Percentiles rank a stretch among this genome's conserved stretches.
These are phyloP conservation scores for Brachystomella parvula DNA, from an alignment of 1,140 invertebrate genomes.

Conservation along the genomic window DNA sequence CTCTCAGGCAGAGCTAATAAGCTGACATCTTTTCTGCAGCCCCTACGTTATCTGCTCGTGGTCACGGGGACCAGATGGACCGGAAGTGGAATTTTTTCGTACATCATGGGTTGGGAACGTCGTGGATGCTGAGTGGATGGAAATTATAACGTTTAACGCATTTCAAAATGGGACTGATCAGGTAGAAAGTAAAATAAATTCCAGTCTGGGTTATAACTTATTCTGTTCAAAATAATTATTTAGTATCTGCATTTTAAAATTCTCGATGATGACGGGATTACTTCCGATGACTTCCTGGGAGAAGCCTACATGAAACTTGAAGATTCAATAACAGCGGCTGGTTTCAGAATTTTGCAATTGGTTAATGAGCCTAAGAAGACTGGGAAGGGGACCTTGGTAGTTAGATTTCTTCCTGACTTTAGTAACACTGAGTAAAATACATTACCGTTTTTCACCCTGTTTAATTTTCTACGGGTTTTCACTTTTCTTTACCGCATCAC, in stretches of 20 bases:
- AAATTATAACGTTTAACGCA: neutral
- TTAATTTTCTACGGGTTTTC: too few species aligned
- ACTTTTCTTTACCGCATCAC: too few species aligned
- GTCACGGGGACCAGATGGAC: neutral
- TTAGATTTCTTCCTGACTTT: neutral
- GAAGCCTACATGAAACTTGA: slow-evolving; percentile 4
- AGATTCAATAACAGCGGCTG: neutral
- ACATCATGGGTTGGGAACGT: slow-evolving; percentile 1
- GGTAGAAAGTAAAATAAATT: slow-evolving; percentile 2
- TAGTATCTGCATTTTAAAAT: slow-evolving; percentile 8
- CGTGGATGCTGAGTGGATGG: slow-evolving; percentile 4
- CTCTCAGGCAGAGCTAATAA: too few species aligned
- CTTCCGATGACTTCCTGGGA: slow-evolving; percentile 2
- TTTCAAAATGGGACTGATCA: neutral
- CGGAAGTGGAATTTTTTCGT: slow-evolving; percentile 9
- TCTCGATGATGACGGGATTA: slow-evolving; percentile 3
- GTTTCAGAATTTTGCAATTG: neutral
- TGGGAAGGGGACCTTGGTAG: neutral
- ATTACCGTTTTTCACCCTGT: too few species aligned
- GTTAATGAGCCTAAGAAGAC: neutral
- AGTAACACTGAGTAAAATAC: too few species aligned
- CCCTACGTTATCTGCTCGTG: neutral
- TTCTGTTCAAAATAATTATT: neutral
- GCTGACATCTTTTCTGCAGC: neutral
- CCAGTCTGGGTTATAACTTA: neutral